Evolutionary conservation across 2,888 invertebrate genomes (phyloP).

Genomic region (Macaria notata): DNA sequence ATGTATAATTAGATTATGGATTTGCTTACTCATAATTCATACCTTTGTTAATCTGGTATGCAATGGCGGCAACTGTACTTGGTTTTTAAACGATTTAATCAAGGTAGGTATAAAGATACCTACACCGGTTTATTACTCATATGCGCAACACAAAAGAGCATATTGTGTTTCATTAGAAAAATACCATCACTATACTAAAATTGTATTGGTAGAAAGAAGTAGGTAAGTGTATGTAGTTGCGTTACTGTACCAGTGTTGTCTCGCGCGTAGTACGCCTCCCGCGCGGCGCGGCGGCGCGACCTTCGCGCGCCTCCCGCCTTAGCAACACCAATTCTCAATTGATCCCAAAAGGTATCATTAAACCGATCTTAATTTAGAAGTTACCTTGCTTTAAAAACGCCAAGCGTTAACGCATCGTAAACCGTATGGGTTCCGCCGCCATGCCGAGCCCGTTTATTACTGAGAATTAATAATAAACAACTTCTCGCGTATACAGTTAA

Average conservation of each 20-base stretch:
- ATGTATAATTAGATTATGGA: too few species aligned
- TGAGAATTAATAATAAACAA: constrained; percentile 7
- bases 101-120: too few species aligned
- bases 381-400: constrained; percentile 50
- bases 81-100: too few species aligned
- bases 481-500: neutral
- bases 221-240: neutral
- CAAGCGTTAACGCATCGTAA: constrained; percentile 42
- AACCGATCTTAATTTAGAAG: constrained; percentile 56
- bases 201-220: too few species aligned
- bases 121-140: too few species aligned
- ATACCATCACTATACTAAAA: too few species aligned
- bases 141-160: too few species aligned
- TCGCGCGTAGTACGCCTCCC: constrained; percentile 8
- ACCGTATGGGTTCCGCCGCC: constrained; percentile 41
- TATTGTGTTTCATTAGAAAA: too few species aligned
- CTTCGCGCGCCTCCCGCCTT: constrained; percentile 41
- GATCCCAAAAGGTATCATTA: constrained; percentile 57
- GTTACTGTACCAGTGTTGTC: constrained; percentile 1
- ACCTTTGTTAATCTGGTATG: too few species aligned
- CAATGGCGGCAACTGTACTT: too few species aligned
- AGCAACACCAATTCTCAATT: constrained; percentile 51
- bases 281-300: constrained; percentile 22
- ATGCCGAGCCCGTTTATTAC: constrained; percentile 15
- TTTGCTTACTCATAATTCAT: too few species aligned